Percentiles rank a stretch among this genome's conserved stretches.
These are phyloP conservation scores for Ormyrus thymus DNA, from an alignment of 2,888 invertebrate species.

Conservation along the genomic window DNA sequence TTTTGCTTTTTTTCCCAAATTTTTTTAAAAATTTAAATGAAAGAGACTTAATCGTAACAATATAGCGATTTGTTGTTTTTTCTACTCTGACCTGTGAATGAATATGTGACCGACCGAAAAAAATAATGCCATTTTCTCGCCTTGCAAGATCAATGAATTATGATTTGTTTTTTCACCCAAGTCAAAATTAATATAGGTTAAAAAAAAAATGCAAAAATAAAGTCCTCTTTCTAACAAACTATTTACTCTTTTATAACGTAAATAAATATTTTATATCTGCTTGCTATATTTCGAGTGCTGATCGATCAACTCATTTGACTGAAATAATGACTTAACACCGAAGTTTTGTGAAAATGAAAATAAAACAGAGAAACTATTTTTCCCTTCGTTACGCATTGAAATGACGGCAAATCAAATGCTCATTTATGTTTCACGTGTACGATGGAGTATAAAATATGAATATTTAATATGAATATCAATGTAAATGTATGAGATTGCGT, in stretches of 20 bases:
- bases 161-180: slow-evolving; percentile 41
- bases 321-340: slow-evolving; percentile 27
- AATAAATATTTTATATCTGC: slow-evolving; percentile 53
- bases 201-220: slow-evolving; percentile 57
- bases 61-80: slow-evolving; percentile 12
- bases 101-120: slow-evolving; percentile 41
- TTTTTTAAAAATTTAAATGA: slow-evolving; percentile 41
- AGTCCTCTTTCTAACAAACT: slow-evolving; percentile 52
- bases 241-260: slow-evolving; percentile 50
- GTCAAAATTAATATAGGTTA: slow-evolving; percentile 46
- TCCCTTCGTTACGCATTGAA: slow-evolving; percentile 25
- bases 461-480: slow-evolving; percentile 27
- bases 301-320: slow-evolving; percentile 45
- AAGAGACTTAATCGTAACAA: slow-evolving; percentile 38
- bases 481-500: slow-evolving; percentile 33
- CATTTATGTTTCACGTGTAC: slow-evolving; percentile 34
- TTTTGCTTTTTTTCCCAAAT: slow-evolving; percentile 12
- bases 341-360: slow-evolving; percentile 27
- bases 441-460: slow-evolving; percentile 16
- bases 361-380: slow-evolving; percentile 28
- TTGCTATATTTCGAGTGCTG: slow-evolving; percentile 30
- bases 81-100: slow-evolving; percentile 27
- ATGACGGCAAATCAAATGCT: slow-evolving; percentile 25
- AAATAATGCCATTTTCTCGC: slow-evolving; percentile 26
- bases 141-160: slow-evolving; percentile 16